Conservation (phyloP, 2,797 vertebrate genomes). For the Sebastiscus albofasciatus region DNA sequence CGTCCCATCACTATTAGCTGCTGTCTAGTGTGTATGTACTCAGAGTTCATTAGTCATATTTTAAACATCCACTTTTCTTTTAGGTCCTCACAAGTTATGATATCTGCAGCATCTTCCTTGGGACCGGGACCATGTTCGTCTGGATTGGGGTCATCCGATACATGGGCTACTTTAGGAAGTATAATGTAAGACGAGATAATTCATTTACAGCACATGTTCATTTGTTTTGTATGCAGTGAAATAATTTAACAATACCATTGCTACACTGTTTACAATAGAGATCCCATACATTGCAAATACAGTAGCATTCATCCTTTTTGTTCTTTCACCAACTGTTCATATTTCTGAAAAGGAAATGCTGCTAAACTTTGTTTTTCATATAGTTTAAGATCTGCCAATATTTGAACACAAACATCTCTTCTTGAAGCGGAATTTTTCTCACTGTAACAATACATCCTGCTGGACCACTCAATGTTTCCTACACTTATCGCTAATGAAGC, state of each 20-base stretch:
- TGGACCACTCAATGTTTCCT: background rate
- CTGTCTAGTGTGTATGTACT: background rate
- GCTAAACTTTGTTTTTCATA: background rate
- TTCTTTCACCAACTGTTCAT: background rate
- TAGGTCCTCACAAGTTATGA: conserved; percentile 92
- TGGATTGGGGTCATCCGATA: conserved; percentile 96
- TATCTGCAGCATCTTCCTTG: conserved; percentile 94
- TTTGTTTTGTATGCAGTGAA: background rate
- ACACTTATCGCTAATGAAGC: background rate
- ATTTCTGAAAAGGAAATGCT: background rate
- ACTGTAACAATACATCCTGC: background rate
- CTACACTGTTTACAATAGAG: background rate
- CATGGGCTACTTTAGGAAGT: conserved; percentile 94
- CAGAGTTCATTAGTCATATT: accelerated
- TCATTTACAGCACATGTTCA: background rate
- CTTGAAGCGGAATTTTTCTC: background rate
- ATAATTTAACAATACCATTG: background rate
- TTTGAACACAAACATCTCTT: background rate
- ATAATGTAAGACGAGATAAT: conserved; percentile 87
- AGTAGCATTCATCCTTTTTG: background rate
- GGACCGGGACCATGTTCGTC: conserved; percentile 93
- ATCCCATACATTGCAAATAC: background rate
- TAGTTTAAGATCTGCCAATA: background rate
- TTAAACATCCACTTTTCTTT: background rate
- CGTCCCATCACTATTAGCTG: background rate